phyloP scores from a whole-genome alignment of 2,797 vertebrate genomes.

The Crocidura indochinensis region DNA sequence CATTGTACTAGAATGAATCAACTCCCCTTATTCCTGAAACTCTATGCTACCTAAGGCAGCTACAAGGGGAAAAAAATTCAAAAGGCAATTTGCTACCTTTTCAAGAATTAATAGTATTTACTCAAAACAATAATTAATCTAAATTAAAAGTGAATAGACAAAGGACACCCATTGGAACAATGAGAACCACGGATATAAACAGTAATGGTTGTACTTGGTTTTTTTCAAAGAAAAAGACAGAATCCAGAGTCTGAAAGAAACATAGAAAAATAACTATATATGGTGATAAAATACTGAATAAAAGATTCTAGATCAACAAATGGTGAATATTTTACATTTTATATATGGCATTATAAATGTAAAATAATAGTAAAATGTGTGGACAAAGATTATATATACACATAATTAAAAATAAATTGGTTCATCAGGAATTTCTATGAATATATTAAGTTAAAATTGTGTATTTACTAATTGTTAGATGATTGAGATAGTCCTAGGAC shows the following conservation, averaged over 20 bases:
- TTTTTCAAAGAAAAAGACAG: neutral
- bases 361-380: too few relatives aligned
- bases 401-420: too few relatives aligned
- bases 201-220: neutral
- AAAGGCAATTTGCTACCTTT: neutral
- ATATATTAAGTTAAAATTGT: too few relatives aligned
- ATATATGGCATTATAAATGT: neutral
- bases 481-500: too few relatives aligned
- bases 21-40: neutral
- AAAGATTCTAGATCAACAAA: slow-evolving; percentile 9
- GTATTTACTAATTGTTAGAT: too few relatives aligned
- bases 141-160: slow-evolving; percentile 21
- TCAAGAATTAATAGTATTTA: neutral
- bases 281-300: neutral
- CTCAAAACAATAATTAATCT: neutral
- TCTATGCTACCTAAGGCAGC: neutral
- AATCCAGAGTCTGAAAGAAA: neutral
- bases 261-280: neutral
- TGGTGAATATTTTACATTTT: neutral
- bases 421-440: too few relatives aligned
- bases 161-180: neutral
- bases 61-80: neutral
- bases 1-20: neutral
- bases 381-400: too few relatives aligned
- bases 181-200: neutral